Percentiles rank a stretch among this genome's conserved stretches.
Conservation (phyloP, 1,140 invertebrate species). For the Phthorimaea operculella region DNA sequence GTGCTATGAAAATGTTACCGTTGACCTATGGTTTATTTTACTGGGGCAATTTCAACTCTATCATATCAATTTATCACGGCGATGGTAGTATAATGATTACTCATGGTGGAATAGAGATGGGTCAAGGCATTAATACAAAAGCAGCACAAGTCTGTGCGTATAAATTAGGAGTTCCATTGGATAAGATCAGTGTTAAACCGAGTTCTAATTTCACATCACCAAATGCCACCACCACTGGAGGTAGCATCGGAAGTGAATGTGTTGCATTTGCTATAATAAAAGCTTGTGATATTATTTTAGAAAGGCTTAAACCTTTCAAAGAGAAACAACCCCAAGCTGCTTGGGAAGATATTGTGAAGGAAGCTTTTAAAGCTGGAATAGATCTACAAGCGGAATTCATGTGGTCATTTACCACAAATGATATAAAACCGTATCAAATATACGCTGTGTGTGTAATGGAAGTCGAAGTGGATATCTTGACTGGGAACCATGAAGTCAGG, state of each 20-base stretch:
- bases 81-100: conserved; percentile 81
- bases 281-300: conserved; percentile 73
- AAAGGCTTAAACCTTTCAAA: conserved; percentile 72
- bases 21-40: conserved; percentile 71
- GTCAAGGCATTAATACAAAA: conserved; percentile 85
- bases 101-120: conserved; percentile 86
- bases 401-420: conserved; percentile 65
- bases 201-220: conserved; percentile 70
- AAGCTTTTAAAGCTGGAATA: conserved; percentile 66
- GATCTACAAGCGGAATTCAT: conserved; percentile 74
- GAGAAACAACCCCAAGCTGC: conserved; percentile 62
- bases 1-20: conserved; percentile 72
- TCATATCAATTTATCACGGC: conserved; percentile 77
- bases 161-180: conserved; percentile 75
- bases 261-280: conserved; percentile 70
- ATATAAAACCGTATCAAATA: conserved; percentile 70
- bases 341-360: conserved; percentile 72
- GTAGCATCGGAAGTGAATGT: conserved; percentile 64
- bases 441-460: conserved; percentile 74
- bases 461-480: conserved; percentile 83
- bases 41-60: conserved; percentile 70
- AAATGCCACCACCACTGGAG: conserved; percentile 73
- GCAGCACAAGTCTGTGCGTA: conserved; percentile 80
- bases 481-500: conserved; percentile 77
- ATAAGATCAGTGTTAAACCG: conserved; percentile 75